phyloP scores from a whole-genome alignment of 2,113 vertebrate species.

The Otus sunia region DNA sequence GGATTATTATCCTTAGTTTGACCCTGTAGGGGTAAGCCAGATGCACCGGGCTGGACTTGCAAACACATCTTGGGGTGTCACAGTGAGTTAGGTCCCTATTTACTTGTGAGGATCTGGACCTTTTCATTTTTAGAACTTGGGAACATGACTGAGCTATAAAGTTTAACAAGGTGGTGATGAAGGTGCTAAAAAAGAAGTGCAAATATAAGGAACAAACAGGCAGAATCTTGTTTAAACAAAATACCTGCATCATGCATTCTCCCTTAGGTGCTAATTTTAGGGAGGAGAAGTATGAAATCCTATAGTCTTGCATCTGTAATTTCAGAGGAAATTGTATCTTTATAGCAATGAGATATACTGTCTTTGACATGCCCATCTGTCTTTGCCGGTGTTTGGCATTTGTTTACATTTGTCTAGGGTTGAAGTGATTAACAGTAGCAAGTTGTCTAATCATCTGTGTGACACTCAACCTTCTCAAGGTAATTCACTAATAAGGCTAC shows the following conservation, averaged over 20 bases:
- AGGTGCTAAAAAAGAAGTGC: background rate
- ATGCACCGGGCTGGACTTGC: background rate
- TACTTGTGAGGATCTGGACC: background rate
- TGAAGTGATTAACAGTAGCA: background rate
- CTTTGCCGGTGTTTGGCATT: background rate
- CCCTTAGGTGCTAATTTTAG: background rate
- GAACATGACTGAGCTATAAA: background rate
- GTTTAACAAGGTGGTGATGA: background rate
- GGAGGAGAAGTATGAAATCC: background rate
- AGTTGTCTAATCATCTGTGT: background rate
- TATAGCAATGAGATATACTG: background rate
- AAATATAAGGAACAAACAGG: background rate
- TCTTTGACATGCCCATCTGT: background rate
- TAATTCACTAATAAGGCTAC: background rate
- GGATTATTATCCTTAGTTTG: background rate
- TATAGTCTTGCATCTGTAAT: background rate
- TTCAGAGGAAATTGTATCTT: background rate
- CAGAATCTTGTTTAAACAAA: background rate
- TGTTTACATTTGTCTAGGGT: background rate
- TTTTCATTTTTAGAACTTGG: background rate
- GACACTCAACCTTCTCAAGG: background rate
- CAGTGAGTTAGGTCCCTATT: fast-evolving
- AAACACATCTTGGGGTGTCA: background rate
- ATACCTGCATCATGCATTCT: background rate
- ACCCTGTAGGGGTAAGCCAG: background rate